Conservation (phyloP, 2,797 vertebrate genomes). For the Avahi laniger region DNA sequence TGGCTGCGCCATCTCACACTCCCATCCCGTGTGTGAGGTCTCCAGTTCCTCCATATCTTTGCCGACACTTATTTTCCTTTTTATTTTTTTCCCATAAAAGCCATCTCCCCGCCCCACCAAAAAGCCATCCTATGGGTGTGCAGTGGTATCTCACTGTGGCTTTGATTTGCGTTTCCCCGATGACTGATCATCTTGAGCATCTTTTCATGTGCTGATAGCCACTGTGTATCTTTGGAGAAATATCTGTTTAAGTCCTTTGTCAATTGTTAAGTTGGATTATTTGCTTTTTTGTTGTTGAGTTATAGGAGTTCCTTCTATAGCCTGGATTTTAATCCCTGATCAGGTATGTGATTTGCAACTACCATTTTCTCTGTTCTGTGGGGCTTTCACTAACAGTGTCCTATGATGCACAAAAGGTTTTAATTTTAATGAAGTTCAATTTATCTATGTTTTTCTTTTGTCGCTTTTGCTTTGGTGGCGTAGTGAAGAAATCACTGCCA, state of each 20-base stretch:
- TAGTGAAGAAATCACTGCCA: not conserved
- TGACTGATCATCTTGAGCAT: accelerated
- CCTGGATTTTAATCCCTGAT: not conserved
- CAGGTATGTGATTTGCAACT: not conserved
- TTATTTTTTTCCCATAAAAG: not conserved
- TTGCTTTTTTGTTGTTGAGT: not conserved
- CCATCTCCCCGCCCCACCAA: too few relatives aligned
- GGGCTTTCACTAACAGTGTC: too few relatives aligned
- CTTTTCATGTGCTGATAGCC: accelerated
- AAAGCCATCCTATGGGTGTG: not conserved
- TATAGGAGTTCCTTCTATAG: not conserved
- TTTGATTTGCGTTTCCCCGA: accelerated
- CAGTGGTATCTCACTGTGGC: accelerated
- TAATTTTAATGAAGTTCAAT: too few relatives aligned
- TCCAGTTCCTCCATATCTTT: not conserved
- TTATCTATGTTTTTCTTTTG: not conserved
- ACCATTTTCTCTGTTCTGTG: not conserved
- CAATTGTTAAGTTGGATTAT: not conserved
- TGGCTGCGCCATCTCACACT: accelerated
- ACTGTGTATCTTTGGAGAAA: not conserved
- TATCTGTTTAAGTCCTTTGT: not conserved
- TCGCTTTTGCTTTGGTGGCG: not conserved
- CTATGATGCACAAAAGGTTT: not conserved
- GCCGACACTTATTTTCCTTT: not conserved
- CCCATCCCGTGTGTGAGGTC: accelerated